Evolutionary conservation across 2,888 invertebrate genomes (phyloP), one percentile per base, ranked within the genome.

Genomic region (Hypsopygia costalis): DNA sequence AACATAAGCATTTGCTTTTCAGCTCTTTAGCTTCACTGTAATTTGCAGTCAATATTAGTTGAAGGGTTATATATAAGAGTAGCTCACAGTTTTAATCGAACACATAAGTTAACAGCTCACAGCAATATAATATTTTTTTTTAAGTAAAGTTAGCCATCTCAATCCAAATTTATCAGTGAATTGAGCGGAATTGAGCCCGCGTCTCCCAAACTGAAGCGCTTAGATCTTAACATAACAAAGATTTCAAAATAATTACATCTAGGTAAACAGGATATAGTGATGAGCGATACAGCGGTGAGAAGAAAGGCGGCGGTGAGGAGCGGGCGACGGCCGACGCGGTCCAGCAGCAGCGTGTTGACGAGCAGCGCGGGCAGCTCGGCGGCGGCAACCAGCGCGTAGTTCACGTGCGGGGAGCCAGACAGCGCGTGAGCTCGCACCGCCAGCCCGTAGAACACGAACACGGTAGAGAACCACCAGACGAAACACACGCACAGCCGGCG

Each of bases 391-490:
- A 85, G 70, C 55, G 77, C 81, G 69, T 76, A 83, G 61, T 75
- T 83, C 43, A 53, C 68, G 65, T 85, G 83, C 55, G 68, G 56
- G 9, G 77, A 70, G 47, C 82, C 81, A 6, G 72, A 66, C 52
- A 85, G 70, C 51, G 77, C 69, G 55, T 74, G 80, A 62, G 85
- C 68, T 40, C 73, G 73, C 51, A 79, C 86, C 20, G 86, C 86
- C 62, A 85, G 72, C 46, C 85, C 86, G 73, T 85, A 86, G 71
- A 82, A 83, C 67, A 86, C 86, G 72, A 86, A 81, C 60, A 86
- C 83, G 1, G 78, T 82, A 6, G 76, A 77, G 49, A 73, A 52
- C 86, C 86, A 86, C 86, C 86, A 86, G 55, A 69, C 73, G 67
- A 73, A 79, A 66, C 85, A 86, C 36, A 83, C 82, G 49, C 56